Conservation (phyloP, 2,797 vertebrate genomes). For the Glossophaga mutica region DNA sequence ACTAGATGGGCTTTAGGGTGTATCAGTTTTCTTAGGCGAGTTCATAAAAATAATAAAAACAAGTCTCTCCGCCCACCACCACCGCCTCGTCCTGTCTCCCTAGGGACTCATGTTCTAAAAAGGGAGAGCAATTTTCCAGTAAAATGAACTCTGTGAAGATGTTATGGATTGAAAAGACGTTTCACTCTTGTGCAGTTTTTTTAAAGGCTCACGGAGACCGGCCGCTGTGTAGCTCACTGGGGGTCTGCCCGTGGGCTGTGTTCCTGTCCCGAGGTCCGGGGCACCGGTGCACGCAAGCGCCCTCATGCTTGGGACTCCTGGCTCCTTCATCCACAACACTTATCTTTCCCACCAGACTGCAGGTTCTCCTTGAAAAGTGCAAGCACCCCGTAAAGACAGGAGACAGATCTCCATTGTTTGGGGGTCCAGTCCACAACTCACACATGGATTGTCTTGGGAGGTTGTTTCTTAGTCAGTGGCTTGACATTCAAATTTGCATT, state of each 20-base stretch:
- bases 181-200: neutral
- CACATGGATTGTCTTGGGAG: neutral
- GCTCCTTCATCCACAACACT: neutral
- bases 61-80: neutral
- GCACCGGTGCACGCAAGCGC: neutral
- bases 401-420: neutral
- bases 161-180: neutral
- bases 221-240: neutral
- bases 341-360: neutral
- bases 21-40: constrained; percentile 40
- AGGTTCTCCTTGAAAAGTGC: neutral
- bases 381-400: neutral
- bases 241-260: neutral
- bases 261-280: neutral
- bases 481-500: neutral
- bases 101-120: constrained; percentile 42
- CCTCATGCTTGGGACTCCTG: neutral
- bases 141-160: neutral
- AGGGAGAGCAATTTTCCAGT: neutral
- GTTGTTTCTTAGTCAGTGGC: neutral
- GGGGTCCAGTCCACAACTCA: neutral
- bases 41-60: constrained; percentile 5
- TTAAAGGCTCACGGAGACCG: neutral
- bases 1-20: neutral
- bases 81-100: neutral